Conservation (phyloP, 2,888 invertebrate genomes). For the Aphrophora alni region DNA sequence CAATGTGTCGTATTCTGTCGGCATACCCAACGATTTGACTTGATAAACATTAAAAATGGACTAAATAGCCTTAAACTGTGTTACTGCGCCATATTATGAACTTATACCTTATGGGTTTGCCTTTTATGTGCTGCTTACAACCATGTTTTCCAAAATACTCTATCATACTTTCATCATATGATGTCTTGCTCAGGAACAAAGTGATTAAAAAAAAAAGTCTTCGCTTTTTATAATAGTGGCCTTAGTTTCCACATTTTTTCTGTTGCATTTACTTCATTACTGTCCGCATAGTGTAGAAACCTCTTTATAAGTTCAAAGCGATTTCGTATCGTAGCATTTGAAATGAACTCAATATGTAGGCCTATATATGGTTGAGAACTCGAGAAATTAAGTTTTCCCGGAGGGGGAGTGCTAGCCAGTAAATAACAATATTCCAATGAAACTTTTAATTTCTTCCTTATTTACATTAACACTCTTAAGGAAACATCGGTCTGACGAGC, state of each 20-base stretch:
- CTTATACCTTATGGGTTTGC: no score
- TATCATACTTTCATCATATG: constrained; percentile 49
- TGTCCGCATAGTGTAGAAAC: constrained; percentile 50
- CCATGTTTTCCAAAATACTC: constrained; percentile 47
- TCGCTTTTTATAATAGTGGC: constrained; percentile 45
- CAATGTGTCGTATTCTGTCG: background rate
- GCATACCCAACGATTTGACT: no score
- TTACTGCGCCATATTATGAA: no score
- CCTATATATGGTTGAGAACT: constrained; percentile 40
- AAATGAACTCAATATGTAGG: constrained; percentile 42
- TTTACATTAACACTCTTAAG: no score
- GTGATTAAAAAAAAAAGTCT: constrained; percentile 45
- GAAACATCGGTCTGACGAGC: no score
- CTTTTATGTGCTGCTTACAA: no score
- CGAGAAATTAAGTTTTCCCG: constrained; percentile 33
- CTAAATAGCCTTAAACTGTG: no score
- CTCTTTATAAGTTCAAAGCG: constrained; percentile 47
- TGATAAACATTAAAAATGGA: no score
- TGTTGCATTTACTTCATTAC: constrained; percentile 43
- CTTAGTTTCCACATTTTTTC: constrained; percentile 52
- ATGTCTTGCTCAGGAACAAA: constrained; percentile 44
- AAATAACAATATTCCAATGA: constrained; percentile 43
- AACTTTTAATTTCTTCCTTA: constrained; percentile 28
- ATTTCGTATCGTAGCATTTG: constrained; percentile 47
- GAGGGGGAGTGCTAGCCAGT: constrained; percentile 48